Evolutionary conservation across 1,140 invertebrate species (phyloP).

Genomic region (Drosophila quadrilineata): DNA sequence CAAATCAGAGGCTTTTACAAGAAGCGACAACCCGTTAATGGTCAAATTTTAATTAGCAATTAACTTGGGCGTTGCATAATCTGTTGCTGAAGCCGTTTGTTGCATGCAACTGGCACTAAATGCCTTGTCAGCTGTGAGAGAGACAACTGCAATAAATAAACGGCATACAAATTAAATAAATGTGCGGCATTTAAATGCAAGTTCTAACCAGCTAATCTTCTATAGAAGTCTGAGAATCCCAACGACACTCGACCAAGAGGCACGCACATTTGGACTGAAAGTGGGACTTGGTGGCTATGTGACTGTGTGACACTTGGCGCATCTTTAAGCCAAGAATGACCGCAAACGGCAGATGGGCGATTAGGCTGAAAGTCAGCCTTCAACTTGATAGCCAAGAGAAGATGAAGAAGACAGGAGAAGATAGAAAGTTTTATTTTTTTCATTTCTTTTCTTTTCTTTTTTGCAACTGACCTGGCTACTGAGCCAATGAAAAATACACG

Average conservation of each 20-base stretch:
- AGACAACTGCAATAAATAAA: conserved; percentile 38
- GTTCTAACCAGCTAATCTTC: conserved; percentile 59
- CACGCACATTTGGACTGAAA: conserved; percentile 33
- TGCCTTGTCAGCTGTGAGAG: conserved; percentile 8
- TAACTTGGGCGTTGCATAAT: conserved; percentile 41
- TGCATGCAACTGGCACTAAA: conserved; percentile 13
- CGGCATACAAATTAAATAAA: conserved; percentile 69
- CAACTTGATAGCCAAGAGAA: conserved; percentile 45
- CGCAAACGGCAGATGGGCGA: conserved; percentile 55
- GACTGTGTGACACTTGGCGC: conserved; percentile 51
- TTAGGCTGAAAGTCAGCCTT: conserved; percentile 50
- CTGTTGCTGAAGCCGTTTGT: conserved; percentile 13
- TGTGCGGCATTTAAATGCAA: conserved; percentile 72
- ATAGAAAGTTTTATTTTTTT: conserved; percentile 77
- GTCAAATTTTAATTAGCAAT: conserved; percentile 52
- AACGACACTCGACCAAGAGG: neutral
- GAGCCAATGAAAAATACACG: conserved; percentile 69
- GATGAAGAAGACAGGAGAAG: conserved; percentile 19
- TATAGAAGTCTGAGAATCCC: conserved; percentile 20
- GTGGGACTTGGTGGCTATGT: conserved; percentile 1
- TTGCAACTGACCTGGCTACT: conserved; percentile 64
- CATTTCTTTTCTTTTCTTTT: too few species aligned
- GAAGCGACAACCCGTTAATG: conserved; percentile 29
- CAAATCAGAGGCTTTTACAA: conserved; percentile 37
- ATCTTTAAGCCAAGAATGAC: conserved; percentile 54